Percentiles rank a stretch among this genome's conserved stretches.
Evolutionary conservation across 2,113 vertebrate genomes (phyloP).

Genomic region (Chionis minor): DNA sequence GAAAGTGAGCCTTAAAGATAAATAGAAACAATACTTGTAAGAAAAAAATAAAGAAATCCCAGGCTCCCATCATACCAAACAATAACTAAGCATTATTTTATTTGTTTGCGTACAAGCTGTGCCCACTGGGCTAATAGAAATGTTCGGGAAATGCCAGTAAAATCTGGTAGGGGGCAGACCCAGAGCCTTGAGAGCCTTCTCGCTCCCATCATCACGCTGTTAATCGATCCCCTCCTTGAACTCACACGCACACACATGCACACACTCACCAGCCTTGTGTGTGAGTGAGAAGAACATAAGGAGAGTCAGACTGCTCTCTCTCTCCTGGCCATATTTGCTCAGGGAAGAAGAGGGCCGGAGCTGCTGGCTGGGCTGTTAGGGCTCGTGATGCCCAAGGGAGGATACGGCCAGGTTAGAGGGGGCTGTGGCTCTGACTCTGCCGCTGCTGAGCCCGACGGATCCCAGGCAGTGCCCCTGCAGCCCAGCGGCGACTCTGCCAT

Average conservation of each 20-base stretch:
- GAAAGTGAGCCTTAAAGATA: conserved; percentile 60
- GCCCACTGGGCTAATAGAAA: not conserved
- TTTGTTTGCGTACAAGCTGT: conserved; percentile 15
- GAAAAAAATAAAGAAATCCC: not conserved
- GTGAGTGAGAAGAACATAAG: not conserved
- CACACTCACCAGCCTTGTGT: not conserved
- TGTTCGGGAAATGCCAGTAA: conserved; percentile 7
- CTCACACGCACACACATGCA: not conserved
- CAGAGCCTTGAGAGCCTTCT: not conserved
- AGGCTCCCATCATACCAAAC: conserved; percentile 26
- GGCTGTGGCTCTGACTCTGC: not conserved
- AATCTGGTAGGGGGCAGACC: conserved; percentile 1
- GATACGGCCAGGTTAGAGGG: not conserved
- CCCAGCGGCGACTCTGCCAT: accelerated
- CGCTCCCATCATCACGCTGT: not conserved
- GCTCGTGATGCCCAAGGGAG: not conserved
- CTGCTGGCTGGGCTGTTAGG: not conserved
- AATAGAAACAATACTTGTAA: conserved; percentile 45
- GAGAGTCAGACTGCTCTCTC: not conserved
- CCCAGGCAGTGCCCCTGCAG: not conserved
- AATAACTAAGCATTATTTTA: not conserved
- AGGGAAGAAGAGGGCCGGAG: not conserved
- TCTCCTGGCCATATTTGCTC: not conserved
- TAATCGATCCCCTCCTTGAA: not conserved
- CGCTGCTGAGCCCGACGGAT: not conserved